A percentile compares a stretch with the other conserved stretches of the same genome.
Evolutionary conservation across 2,797 vertebrate genomes (phyloP).

Genomic region (Tolypeutes matacus): DNA sequence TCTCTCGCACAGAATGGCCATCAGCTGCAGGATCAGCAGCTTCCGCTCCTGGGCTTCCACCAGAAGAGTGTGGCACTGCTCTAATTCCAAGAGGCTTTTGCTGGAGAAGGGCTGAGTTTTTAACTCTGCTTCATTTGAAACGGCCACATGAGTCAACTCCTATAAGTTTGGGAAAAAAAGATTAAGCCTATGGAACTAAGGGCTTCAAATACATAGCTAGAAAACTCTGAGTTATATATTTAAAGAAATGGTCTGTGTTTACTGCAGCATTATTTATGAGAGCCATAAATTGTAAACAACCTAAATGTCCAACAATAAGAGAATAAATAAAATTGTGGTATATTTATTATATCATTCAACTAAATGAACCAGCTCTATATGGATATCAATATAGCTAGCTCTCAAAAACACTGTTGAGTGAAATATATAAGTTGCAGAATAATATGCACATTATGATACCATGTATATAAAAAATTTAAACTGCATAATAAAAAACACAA

Average conservation of each 20-base stretch:
- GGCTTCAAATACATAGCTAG: background rate
- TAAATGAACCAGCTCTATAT: constrained; percentile 23
- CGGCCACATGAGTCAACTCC: constrained; percentile 91
- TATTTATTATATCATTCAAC: constrained; percentile 47
- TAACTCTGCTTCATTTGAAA: constrained; percentile 76
- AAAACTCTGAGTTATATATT: background rate
- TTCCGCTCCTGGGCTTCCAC: constrained; percentile 83
- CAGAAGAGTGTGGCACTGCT: constrained; percentile 85
- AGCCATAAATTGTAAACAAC: background rate
- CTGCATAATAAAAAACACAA: constrained; percentile 37
- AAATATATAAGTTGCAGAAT: constrained; percentile 3
- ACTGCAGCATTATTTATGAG: background rate
- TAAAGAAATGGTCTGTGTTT: constrained; percentile 17
- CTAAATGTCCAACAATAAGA: constrained; percentile 9
- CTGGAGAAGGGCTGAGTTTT: constrained; percentile 73
- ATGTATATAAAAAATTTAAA: background rate
- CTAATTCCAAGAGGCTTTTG: constrained; percentile 90
- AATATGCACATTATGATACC: background rate
- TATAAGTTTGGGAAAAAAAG: constrained; percentile 75
- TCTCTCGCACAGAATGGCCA: constrained; percentile 92
- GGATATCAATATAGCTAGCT: background rate
- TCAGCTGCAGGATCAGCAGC: constrained; percentile 92
- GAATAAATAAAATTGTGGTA: constrained; percentile 20
- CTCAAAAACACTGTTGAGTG: background rate
- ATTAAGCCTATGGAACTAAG: background rate